phyloP scores from a whole-genome alignment of 2,113 vertebrate genomes.

The Zosterops lateralis region DNA sequence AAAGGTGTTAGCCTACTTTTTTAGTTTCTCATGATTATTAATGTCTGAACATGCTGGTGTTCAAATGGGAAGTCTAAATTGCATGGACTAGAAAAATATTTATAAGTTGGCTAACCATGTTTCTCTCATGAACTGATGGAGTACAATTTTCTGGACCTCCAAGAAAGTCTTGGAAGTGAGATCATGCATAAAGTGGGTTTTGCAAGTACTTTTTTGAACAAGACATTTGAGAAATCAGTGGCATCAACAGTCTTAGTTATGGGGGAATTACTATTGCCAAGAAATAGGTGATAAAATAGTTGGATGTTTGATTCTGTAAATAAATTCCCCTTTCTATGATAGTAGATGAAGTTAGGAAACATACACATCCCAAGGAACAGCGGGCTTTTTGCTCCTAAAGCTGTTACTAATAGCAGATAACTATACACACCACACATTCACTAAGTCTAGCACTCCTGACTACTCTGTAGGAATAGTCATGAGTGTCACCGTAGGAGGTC shows the following conservation, averaged over 20 bases:
- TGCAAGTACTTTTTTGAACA: neutral
- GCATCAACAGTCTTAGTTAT: neutral
- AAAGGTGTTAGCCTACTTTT: neutral
- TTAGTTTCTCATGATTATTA: neutral
- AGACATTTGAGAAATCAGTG: neutral
- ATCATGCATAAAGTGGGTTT: neutral
- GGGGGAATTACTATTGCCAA: neutral
- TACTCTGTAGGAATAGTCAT: neutral
- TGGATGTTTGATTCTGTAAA: neutral
- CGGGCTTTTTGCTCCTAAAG: neutral
- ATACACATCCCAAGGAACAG: neutral
- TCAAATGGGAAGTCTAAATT: neutral
- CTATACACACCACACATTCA: neutral
- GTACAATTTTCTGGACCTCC: neutral
- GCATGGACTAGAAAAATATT: neutral
- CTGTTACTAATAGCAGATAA: neutral
- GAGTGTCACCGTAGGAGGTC: neutral
- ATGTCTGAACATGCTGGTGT: neutral
- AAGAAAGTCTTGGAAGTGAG: neutral
- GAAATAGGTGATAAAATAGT: neutral
- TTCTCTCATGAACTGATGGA: neutral
- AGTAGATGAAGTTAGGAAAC: neutral
- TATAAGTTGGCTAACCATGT: neutral
- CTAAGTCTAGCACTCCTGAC: rapidly evolving
- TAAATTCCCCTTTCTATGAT: neutral